These are phyloP conservation scores for Camelus bactrianus DNA, from an alignment of 2,113 vertebrate genomes.

Conservation along the genomic window DNA sequence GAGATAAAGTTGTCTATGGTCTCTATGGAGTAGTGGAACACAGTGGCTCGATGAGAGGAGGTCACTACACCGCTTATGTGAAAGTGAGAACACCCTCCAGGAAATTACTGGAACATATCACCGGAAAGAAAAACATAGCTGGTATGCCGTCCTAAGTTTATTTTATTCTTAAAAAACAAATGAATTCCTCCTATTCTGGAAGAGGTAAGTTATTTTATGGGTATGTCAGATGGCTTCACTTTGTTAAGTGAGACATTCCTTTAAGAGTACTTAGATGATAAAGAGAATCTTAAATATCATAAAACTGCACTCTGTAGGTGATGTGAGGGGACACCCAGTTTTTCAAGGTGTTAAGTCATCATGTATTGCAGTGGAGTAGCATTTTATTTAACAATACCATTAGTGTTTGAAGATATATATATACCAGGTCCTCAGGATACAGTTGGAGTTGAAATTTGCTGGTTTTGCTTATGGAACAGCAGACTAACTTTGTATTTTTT, in stretches of 20 bases:
- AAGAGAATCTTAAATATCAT: slow-evolving; percentile 8
- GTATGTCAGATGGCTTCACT: neutral
- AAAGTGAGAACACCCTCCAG: slow-evolving; percentile 94
- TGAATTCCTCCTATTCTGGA: slow-evolving; percentile 34
- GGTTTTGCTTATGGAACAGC: neutral
- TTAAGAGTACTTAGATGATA: neutral
- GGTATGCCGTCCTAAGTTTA: slow-evolving; percentile 86
- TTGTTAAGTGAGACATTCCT: slow-evolving; percentile 47
- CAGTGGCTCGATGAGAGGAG: slow-evolving; percentile 96
- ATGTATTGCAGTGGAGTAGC: neutral
- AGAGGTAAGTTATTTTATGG: slow-evolving; percentile 60
- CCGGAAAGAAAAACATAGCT: slow-evolving; percentile 88
- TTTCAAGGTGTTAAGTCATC: slow-evolving; percentile 1
- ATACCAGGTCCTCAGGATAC: neutral
- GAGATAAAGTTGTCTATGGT: slow-evolving; percentile 93
- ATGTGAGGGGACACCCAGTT: neutral
- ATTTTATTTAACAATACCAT: neutral
- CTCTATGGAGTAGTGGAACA: slow-evolving; percentile 98
- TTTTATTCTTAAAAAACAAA: slow-evolving; percentile 44
- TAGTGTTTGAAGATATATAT: slow-evolving; percentile 4
- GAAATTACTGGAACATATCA: slow-evolving; percentile 88
- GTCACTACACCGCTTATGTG: slow-evolving; percentile 96
- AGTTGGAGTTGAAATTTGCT: slow-evolving; percentile 24
- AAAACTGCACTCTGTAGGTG: neutral
- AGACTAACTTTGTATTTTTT: neutral